These are phyloP conservation scores for Synanthedon myopaeformis DNA, from an alignment of 2,888 invertebrate species.

Conservation along the genomic window DNA sequence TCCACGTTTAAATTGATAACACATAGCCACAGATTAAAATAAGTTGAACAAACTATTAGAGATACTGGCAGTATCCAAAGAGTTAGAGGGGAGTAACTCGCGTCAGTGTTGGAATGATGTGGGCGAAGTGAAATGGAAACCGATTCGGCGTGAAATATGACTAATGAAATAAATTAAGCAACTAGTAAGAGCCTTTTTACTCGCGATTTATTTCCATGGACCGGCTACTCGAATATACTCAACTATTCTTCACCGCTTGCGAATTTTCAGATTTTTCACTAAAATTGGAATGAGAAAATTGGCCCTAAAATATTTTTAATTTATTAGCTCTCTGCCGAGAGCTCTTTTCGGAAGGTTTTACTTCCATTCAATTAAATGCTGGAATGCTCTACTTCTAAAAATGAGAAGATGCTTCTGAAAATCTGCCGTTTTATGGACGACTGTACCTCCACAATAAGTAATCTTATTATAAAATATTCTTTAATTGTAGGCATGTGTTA, in stretches of 20 bases:
- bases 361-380: background rate
- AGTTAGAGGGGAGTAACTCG: background rate
- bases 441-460: too few relatives aligned
- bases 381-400: background rate
- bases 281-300: background rate
- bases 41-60: background rate
- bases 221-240: slow-evolving; percentile 1
- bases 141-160: slow-evolving; percentile 16
- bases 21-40: slow-evolving; percentile 5
- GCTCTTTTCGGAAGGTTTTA: background rate
- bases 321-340: background rate
- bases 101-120: slow-evolving; percentile 2
- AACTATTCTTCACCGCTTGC: background rate
- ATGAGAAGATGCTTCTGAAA: background rate
- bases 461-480: too few relatives aligned
- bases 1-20: slow-evolving; percentile 12
- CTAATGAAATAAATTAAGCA: slow-evolving; percentile 13
- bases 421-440: background rate
- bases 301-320: background rate
- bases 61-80: background rate
- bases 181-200: slow-evolving; percentile 7
- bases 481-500: too few relatives aligned
- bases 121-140: slow-evolving; percentile 9
- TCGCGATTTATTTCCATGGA: slow-evolving; percentile 6
- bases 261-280: background rate